These are phyloP conservation scores for Fringilla coelebs DNA, from an alignment of 2,797 vertebrate genomes.

Conservation along the genomic window DNA sequence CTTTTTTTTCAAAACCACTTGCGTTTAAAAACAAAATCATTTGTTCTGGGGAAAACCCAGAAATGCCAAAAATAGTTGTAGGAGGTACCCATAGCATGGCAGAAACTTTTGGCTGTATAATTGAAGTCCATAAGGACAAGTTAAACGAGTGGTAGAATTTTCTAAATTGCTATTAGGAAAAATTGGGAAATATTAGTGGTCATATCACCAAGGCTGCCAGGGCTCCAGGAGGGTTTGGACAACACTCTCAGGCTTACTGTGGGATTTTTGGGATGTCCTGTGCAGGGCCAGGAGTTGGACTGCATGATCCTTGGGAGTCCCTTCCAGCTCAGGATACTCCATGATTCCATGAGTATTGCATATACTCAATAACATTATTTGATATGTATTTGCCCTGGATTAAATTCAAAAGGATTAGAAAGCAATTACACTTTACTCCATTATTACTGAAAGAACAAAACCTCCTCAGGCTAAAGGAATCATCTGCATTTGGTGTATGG, in stretches of 20 bases:
- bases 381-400: neutral
- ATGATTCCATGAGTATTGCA: neutral
- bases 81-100: neutral
- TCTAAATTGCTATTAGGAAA: neutral
- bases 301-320: neutral
- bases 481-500: conserved; percentile 1
- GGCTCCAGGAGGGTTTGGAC: neutral
- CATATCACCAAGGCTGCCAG: neutral
- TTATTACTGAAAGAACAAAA: conserved; percentile 11
- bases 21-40: neutral
- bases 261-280: neutral
- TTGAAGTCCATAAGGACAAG: neutral
- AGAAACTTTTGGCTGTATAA: neutral
- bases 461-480: conserved; percentile 23
- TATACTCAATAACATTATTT: neutral
- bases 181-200: neutral
- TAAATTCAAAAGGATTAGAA: conserved; percentile 37
- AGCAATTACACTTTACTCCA: conserved; percentile 6
- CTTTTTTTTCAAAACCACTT: neutral
- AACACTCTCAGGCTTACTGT: neutral
- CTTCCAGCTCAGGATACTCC: neutral
- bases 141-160: neutral
- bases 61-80: neutral
- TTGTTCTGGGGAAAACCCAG: neutral
- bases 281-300: neutral